Percentiles rank a stretch among this genome's conserved stretches.
phyloP scores from a whole-genome alignment of 23 tunicate genomes.

The Aplidium turbinatum region DNA sequence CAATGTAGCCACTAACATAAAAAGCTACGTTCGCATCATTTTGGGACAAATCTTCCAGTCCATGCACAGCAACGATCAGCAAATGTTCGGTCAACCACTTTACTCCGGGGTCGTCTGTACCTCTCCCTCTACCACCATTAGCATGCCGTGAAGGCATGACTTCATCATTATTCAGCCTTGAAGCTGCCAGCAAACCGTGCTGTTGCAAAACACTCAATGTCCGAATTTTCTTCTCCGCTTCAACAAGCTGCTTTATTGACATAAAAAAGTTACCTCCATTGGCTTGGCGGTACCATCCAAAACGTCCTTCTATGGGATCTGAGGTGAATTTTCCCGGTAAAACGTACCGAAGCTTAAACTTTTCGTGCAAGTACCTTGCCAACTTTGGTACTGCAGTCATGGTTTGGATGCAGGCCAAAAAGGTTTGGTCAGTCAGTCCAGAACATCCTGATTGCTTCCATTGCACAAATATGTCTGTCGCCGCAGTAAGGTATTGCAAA shows the following conservation, averaged over 20 bases:
- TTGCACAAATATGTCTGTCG: not conserved
- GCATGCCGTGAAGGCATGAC: not conserved
- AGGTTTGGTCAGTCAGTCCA: constrained; percentile 18
- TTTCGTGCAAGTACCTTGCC: constrained; percentile 5
- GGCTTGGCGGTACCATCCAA: constrained; percentile 24
- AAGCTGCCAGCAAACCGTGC: not conserved
- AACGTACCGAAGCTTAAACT: not conserved
- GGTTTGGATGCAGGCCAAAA: constrained; percentile 16
- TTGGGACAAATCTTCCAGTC: not conserved
- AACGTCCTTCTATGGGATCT: constrained; percentile 7
- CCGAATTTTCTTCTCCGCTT: constrained; percentile 11
- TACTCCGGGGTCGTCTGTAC: no score
- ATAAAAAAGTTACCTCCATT: constrained; percentile 18
- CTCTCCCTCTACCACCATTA: no score
- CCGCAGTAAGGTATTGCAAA: not conserved
- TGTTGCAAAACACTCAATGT: not conserved
- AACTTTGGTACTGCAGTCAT: not conserved
- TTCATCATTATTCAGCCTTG: not conserved
- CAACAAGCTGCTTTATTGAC: constrained; percentile 2
- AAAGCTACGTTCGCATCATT: not conserved
- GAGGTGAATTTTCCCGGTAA: constrained; percentile 13
- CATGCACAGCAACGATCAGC: not conserved
- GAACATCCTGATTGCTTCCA: constrained; percentile 3
- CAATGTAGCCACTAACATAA: constrained; percentile 19
- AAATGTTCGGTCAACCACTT: not conserved